A percentile compares a stretch with the other conserved stretches of the same genome.
These are phyloP conservation scores for Lagria hirta DNA, from an alignment of 2,888 invertebrate genomes.

Conservation along the genomic window DNA sequence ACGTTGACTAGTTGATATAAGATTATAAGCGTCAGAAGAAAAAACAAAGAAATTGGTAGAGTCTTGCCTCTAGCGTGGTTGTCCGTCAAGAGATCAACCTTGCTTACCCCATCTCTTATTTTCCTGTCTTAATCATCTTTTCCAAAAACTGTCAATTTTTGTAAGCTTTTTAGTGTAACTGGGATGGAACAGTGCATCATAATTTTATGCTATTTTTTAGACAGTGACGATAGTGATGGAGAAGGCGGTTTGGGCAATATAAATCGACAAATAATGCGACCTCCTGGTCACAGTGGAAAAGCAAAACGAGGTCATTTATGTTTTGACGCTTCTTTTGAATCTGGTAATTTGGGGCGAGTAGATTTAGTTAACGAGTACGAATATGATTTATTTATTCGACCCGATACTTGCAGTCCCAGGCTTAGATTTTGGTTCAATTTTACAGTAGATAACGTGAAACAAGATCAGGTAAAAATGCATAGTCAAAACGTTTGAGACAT, in stretches of 20 bases:
- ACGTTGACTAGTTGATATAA: too few relatives aligned
- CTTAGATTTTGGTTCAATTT: constrained; percentile 97
- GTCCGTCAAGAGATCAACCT: too few relatives aligned
- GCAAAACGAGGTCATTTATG: constrained; percentile 95
- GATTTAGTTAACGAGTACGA: constrained; percentile 92
- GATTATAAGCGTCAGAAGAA: too few relatives aligned
- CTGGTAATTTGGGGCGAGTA: constrained; percentile 94
- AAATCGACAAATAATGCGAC: constrained; percentile 82
- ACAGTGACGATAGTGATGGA: constrained; percentile 89
- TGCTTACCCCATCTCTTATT: background rate
- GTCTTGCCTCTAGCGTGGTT: too few relatives aligned
- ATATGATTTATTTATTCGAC: constrained; percentile 93
- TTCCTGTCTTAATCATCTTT: background rate
- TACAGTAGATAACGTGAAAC: constrained; percentile 92
- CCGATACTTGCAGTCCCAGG: constrained; percentile 94
- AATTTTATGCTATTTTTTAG: constrained; percentile 62
- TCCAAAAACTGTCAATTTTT: background rate
- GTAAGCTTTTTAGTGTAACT: too few relatives aligned
- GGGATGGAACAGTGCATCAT: too few relatives aligned
- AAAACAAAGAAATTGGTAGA: too few relatives aligned
- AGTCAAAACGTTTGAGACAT: too few relatives aligned
- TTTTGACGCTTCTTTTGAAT: constrained; percentile 96
- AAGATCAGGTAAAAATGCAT: constrained; percentile 72
- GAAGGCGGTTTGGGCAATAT: constrained; percentile 94
- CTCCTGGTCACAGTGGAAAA: constrained; percentile 90